Evolutionary conservation across 1,140 invertebrate species (phyloP).

Genomic region (Mya arenaria): DNA sequence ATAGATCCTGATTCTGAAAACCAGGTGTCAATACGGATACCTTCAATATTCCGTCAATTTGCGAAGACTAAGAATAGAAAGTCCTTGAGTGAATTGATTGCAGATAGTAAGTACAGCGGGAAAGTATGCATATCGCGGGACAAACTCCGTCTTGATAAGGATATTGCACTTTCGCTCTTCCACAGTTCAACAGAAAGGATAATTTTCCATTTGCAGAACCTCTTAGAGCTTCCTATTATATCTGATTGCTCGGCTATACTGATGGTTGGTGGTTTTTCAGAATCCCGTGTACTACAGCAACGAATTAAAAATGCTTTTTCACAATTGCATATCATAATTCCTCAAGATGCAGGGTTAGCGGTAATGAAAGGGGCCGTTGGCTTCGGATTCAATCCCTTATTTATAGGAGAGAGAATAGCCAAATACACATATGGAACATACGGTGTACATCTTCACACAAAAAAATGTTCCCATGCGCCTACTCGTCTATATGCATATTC

Average conservation of each 20-base stretch:
- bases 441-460: too few relatives aligned
- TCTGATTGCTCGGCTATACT: neutral
- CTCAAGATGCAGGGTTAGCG: constrained; percentile 6
- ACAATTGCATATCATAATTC: neutral
- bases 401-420: too few relatives aligned
- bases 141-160: constrained; percentile 18
- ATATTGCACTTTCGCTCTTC: constrained; percentile 1
- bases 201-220: neutral
- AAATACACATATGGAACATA: too few relatives aligned
- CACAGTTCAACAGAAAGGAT: neutral
- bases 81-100: neutral
- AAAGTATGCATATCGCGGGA: neutral
- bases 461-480: too few relatives aligned
- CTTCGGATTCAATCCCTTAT: constrained; percentile 25
- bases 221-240: neutral
- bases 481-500: too few relatives aligned
- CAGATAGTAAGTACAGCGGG: neutral
- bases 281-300: neutral
- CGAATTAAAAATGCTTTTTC: neutral
- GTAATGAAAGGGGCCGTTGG: constrained; percentile 31
- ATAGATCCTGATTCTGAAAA: neutral
- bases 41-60: neutral
- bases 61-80: neutral
- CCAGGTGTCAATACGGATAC: neutral
- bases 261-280: constrained; percentile 34